phyloP scores from a whole-genome alignment of 1,140 invertebrate species.

The Dreissena polymorpha region DNA sequence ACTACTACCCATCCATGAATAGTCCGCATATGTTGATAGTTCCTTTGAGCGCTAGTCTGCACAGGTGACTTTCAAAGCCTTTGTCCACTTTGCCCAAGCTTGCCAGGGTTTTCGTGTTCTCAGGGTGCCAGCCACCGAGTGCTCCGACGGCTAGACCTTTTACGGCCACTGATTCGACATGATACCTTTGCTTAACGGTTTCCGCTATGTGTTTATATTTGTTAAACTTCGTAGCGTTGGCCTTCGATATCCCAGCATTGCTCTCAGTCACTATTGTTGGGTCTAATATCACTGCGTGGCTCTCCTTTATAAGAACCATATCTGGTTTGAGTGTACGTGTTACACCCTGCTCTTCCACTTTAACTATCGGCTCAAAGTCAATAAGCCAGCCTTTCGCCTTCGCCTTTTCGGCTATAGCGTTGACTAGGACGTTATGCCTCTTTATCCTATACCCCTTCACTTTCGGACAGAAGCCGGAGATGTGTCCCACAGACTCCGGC shows the following conservation, averaged over 20 bases:
- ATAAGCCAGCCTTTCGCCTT: conserved; percentile 14
- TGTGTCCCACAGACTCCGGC: conserved; percentile 42
- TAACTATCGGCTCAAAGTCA: conserved; percentile 6
- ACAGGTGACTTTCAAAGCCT: conserved; percentile 31
- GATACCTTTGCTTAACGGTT: neutral
- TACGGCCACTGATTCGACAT: neutral
- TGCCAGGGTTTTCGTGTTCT: conserved; percentile 17
- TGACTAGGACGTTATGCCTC: conserved; percentile 10
- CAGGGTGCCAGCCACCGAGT: conserved; percentile 26
- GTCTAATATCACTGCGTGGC: conserved; percentile 9
- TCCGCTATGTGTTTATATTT: neutral
- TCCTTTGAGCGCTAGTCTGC: conserved; percentile 31
- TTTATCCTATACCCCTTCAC: conserved; percentile 37
- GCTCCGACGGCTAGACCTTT: conserved; percentile 26
- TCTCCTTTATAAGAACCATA: conserved; percentile 19
- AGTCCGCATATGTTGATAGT: neutral
- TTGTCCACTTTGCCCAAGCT: conserved; percentile 18
- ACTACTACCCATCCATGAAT: too few species aligned
- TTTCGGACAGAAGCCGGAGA: conserved; percentile 24
- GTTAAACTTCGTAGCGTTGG: neutral
- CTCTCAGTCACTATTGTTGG: conserved; percentile 31
- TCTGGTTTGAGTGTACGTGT: neutral
- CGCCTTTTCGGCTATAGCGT: conserved; percentile 3
- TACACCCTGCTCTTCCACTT: neutral
- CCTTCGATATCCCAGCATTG: neutral